Base-by-base conservation (phyloP, 92 coral and sea anemone species). In the Diadumene lineata region DNA sequence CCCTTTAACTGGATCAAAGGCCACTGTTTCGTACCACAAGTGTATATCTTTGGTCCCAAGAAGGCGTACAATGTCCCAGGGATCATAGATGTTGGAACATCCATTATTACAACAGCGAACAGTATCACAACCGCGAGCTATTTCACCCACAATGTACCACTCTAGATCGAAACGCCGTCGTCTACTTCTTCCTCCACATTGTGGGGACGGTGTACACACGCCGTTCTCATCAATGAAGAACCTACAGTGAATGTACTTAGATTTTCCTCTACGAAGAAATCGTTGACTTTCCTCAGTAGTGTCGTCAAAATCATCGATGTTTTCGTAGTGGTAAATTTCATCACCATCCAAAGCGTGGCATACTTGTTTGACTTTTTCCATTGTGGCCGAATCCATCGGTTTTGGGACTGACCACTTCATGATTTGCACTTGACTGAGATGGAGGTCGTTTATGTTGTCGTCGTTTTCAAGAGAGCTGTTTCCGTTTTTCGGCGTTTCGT, bases 291-390 rank as follows among this genome's bases (percentile, higher is more conserved):
- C 48, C 48, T 13, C 66, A 2, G 24, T 24, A 15, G 68, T 78
- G 68, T 78, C 82, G 24, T 78, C 82, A 43, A 67, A 78, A 31
- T 78, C 82, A 13, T 78, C 75, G 2, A 78, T 43, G 60, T 78
- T 68, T 53, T 62, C 82, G 33, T 62, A 78, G 31, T 78, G 82
- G 23, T 78, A 78, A 2, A 78, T 66, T 6, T 24, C 57, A 43
- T 78, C 82, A 15, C 72, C 75, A 15, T 51, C 60, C 9, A 78
- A 64, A 0, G 82, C 63, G 24, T 46, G 25, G 18, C 82, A 70
- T 24, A 78, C 76, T 57, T 78, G 82, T 23, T 78, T 70, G 32
- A 72, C 55, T 56, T 61, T 56, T n/a, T 0, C 46, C 27, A 72
- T 21, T 28, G 77, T 25, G 11, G 21, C 48, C 1, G 64, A 30